Evolutionary conservation across 2,888 invertebrate species (phyloP), one percentile per base, ranked within the genome.

Genomic region (Agonopterix subpropinquella): DNA sequence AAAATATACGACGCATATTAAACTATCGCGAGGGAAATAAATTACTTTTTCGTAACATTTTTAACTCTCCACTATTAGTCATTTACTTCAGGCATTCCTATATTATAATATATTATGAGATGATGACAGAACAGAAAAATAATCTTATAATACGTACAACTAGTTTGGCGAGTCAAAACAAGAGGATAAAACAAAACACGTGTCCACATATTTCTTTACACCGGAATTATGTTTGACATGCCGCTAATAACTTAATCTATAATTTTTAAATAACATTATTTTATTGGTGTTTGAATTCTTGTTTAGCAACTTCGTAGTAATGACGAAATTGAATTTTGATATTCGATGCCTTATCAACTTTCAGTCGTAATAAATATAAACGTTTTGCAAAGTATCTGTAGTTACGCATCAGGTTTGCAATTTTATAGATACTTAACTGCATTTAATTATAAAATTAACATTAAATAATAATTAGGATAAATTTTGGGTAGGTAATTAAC

Each of bases 131-230:
- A 55, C 50, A 51, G 53, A 54, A 60, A 52, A 56, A 57, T 55
- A 50, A 53, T 54, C 44, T 53, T 45, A 41, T 53, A 55, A 18
- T 39, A 58, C 48, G 51, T 56, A 11, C 42, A 11, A 42, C 42
- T 42, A n/a, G 11, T 42, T 58, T 47, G 46, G 50, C 49, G 51
- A 58, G 58, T 64, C 62, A 59, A 60, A 64, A 63, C 62, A 64
- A 48, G 46, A 47, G 47, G 53, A 62, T 57, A 53, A 53, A 58
- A 53, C 54, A 55, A 11, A 42, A 13, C 53, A 49, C 43, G 49
- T 50, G 50, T 49, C 42, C 13, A 2, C 46, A 41, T 51, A 54
- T 48, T 37, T 53, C 50, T 50, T 46, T 2, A 4, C 11, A 36
- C 36, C 41, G 41, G 28, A 48, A 48, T 52, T 50, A 50, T 44